These are phyloP conservation scores for Aleiodes sp. DNA, from an alignment of 1,140 invertebrate genomes.

Conservation along the genomic window DNA sequence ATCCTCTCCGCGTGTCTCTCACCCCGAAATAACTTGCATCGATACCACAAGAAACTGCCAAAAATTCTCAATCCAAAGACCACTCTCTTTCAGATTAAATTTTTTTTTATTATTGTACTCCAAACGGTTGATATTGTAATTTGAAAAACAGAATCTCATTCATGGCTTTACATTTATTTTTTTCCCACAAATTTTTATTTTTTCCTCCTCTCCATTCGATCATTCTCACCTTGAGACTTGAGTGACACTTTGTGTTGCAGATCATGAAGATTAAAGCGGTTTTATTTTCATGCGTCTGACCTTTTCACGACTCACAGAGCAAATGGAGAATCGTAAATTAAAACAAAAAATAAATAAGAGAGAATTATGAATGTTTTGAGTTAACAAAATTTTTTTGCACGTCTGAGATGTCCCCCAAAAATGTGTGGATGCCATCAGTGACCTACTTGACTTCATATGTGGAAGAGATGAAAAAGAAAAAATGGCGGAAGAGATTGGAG, in stretches of 20 bases:
- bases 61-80: slow-evolving; percentile 2
- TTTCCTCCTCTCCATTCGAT: background rate
- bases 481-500: background rate
- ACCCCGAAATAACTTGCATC: background rate
- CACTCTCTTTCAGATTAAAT: slow-evolving; percentile 6
- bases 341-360: background rate
- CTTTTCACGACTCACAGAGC: background rate
- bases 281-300: slow-evolving; percentile 6
- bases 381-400: slow-evolving; percentile 54
- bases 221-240: slow-evolving; percentile 2
- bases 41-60: slow-evolving; percentile 15
- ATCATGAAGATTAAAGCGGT: slow-evolving; percentile 12
- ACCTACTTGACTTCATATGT: slow-evolving; percentile 42
- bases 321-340: background rate
- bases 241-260: background rate
- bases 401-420: slow-evolving; percentile 51
- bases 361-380: too few relatives aligned
- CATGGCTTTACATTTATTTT: background rate
- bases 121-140: slow-evolving; percentile 1
- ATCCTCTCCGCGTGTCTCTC: slow-evolving; percentile 14
- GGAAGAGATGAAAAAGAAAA: background rate
- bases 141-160: background rate
- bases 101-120: slow-evolving; percentile 12
- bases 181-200: background rate
- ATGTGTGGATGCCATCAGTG: slow-evolving; percentile 51